phyloP scores from a whole-genome alignment of 2,888 invertebrate genomes.

The Zhuqinia jingwanae region DNA sequence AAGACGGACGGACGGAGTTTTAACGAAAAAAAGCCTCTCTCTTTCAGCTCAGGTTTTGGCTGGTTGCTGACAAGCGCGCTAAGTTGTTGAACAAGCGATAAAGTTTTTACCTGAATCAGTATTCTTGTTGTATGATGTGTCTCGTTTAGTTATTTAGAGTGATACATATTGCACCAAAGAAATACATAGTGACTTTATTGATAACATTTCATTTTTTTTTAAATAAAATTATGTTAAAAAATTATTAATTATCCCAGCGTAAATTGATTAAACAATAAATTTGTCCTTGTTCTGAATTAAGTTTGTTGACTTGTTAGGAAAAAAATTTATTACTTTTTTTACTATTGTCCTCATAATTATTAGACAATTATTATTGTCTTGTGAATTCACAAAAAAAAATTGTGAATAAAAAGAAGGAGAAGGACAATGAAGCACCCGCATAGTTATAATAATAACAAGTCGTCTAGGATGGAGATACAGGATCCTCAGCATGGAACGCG shows the following conservation, averaged over 20 bases:
- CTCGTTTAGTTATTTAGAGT: no score
- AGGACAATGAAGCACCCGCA: neutral
- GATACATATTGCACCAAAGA: no score
- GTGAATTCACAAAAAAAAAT: neutral
- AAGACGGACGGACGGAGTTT: constrained; percentile 31
- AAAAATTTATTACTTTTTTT: neutral
- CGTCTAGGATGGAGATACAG: neutral
- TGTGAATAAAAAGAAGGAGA: neutral
- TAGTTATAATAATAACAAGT: neutral
- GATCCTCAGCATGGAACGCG: neutral
- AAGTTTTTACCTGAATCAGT: no score
- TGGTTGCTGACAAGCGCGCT: no score
- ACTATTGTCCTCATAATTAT: neutral
- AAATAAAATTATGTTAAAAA: neutral
- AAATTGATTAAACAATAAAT: neutral
- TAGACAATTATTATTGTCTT: neutral
- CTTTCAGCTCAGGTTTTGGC: no score
- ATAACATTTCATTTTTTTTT: no score
- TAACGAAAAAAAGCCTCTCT: no score
- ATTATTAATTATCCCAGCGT: neutral
- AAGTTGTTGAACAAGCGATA: no score
- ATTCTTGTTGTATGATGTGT: no score
- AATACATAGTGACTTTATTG: no score
- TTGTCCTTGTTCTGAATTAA: neutral
- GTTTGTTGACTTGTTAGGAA: neutral